A percentile compares a stretch with the other conserved stretches of the same genome.
Conservation (phyloP, 2,888 invertebrate species). For the Caenorhabditis virilis region DNA sequence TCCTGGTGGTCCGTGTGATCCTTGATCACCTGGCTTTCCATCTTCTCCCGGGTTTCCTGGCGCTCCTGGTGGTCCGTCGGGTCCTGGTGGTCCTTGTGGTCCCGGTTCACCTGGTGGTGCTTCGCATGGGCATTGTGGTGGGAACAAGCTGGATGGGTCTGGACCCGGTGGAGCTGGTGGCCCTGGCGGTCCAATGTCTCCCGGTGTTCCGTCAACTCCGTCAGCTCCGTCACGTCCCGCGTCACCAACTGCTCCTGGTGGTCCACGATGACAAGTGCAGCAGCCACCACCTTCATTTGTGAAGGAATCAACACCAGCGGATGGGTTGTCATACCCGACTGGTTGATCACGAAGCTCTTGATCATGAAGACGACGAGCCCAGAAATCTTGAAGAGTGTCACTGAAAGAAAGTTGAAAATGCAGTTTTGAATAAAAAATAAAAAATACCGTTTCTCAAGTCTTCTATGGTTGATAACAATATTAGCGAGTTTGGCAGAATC, state of each 20-base stretch:
- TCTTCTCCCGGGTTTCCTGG: conserved; percentile 64
- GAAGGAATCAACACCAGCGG: conserved; percentile 39
- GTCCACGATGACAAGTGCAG: conserved; percentile 66
- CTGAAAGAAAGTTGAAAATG: conserved; percentile 18
- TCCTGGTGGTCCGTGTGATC: conserved; percentile 78
- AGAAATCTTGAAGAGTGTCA: conserved; percentile 67
- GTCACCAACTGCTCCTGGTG: conserved; percentile 65
- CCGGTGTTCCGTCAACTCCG: conserved; percentile 65
- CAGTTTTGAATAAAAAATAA: background rate
- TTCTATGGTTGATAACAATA: conserved; percentile 58
- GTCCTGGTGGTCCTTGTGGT: conserved; percentile 52
- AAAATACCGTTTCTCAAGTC: conserved; percentile 42
- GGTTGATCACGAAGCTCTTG: conserved; percentile 66
- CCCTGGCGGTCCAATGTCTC: conserved; percentile 65
- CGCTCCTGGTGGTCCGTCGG: conserved; percentile 59
- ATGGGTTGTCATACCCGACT: conserved; percentile 48
- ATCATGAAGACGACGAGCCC: conserved; percentile 65
- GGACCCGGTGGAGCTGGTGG: conserved; percentile 67
- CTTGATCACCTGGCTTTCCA: conserved; percentile 66
- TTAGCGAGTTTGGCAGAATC: conserved; percentile 61
- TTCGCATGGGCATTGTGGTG: conserved; percentile 68
- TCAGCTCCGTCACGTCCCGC: conserved; percentile 58
- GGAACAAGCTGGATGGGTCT: conserved; percentile 63
- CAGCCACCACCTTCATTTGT: conserved; percentile 42
- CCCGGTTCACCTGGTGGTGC: conserved; percentile 64